Conservation (phyloP, 1,140 invertebrate species). For the Aphis craccivora region DNA sequence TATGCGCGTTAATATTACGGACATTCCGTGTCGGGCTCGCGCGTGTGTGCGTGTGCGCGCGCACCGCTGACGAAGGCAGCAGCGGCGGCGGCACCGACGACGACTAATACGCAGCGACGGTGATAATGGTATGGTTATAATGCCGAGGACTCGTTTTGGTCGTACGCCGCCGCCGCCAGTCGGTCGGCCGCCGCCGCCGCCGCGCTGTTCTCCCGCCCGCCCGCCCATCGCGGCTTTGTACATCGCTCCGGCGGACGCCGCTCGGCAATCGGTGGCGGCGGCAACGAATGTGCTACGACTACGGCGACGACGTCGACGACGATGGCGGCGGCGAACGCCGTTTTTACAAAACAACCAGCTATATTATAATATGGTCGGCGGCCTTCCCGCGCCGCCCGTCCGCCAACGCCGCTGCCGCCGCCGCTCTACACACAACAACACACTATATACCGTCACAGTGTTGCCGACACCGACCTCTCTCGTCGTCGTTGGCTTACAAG, state of each 20-base stretch:
- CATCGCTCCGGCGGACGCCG: constrained; percentile 38
- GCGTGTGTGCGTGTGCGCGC: not conserved
- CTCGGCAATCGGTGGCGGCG: not conserved
- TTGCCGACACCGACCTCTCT: constrained; percentile 58
- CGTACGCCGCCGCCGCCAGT: constrained; percentile 51
- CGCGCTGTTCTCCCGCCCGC: not conserved
- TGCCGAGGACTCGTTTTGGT: constrained; percentile 55
- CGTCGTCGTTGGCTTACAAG: constrained; percentile 38
- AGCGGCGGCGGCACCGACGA: constrained; percentile 29
- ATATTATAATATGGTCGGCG: constrained; percentile 45
- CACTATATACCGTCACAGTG: constrained; percentile 21
- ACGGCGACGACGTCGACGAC: not conserved
- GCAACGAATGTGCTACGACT: not conserved
- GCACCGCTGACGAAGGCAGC: not conserved
- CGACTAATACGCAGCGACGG: constrained; percentile 8
- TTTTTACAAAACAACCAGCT: constrained; percentile 52
- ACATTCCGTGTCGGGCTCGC: constrained; percentile 23
- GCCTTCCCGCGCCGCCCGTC: constrained; percentile 31
- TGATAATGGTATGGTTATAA: constrained; percentile 44
- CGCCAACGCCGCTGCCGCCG: not conserved
- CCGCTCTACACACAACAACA: constrained; percentile 4
- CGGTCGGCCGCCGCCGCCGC: constrained; percentile 44
- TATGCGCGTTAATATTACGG: constrained; percentile 47
- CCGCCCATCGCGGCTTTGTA: not conserved
- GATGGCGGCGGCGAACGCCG: constrained; percentile 42